Evolutionary conservation across 2,888 invertebrate species (phyloP), one percentile per base, ranked within the genome.

Genomic region (Nematopogon swammerdamellus): DNA sequence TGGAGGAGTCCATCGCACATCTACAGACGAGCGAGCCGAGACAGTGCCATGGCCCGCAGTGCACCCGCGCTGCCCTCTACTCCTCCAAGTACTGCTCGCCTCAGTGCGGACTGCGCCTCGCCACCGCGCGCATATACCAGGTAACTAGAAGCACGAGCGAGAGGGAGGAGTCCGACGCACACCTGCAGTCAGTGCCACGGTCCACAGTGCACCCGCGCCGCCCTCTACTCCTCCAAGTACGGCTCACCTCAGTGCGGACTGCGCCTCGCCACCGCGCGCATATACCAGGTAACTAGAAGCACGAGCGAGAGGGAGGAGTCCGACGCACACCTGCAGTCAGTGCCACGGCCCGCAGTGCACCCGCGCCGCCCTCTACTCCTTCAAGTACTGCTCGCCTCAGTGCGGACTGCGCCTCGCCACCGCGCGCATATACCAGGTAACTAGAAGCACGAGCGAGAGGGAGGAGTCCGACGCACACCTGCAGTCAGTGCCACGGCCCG

Each of bases 61-160:
- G 99, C 68, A 82, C 83, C 0, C 84, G 87, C 51, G 85, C 87
- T 42, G 92, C 97, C 0, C 80, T 89, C 14, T 83, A 68, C 54
- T 86, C 85, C 42, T 95, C 95, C 52, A 97, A 97, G 72, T 98
- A 97, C 64, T 98, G 98, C 64, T 91, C 92, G 6, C 88, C 95
- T 55, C 87, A 89, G 55, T 98, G 97, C 66, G 97, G 97, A 0
- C 82, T 95, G 61, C 86, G 89, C 60, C 79, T 98, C 19, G 97
- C 97, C 0, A 89, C 90, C 0, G 88, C 86, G 45, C 81, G 94
- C 58, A 92, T 95, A 56, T 90, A 90, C 61, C 89, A 91, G 75
- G 91, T 88, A 56, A 62, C n/a, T n/a, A 79, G 63, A 80, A 79
- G 63, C 74, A 76, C 55, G 75, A 75, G 50, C 75, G 74, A 49